Percentiles rank a stretch among this genome's conserved stretches.
phyloP scores from a whole-genome alignment of 2,888 invertebrate species.

The Ochropacha duplaris region DNA sequence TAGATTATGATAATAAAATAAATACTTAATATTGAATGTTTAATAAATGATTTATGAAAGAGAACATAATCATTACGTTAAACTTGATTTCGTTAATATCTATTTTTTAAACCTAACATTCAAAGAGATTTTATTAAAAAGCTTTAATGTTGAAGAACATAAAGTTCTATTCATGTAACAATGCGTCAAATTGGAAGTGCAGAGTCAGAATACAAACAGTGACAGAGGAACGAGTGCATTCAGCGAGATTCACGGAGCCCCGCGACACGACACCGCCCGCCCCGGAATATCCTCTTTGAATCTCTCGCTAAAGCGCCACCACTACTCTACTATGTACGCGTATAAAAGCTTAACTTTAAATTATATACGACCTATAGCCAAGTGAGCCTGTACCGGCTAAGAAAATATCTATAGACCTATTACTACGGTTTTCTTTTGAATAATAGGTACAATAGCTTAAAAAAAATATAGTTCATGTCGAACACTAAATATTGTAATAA shows the following conservation, averaged over 20 bases:
- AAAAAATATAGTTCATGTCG: too few species aligned
- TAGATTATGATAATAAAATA: too few species aligned
- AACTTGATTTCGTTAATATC: too few species aligned
- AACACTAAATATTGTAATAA: too few species aligned
- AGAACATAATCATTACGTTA: too few species aligned
- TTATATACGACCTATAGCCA: not conserved
- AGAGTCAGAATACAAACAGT: conserved; percentile 55
- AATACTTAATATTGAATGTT: too few species aligned
- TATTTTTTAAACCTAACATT: too few species aligned
- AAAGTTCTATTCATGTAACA: conserved; percentile 40
- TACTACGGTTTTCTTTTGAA: not conserved
- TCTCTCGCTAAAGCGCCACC: conserved; percentile 5
- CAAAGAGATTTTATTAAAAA: not conserved
- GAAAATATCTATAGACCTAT: not conserved
- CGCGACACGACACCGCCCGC: conserved; percentile 9
- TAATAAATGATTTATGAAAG: too few species aligned
- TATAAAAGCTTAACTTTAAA: conserved; percentile 8
- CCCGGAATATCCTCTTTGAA: conserved; percentile 26
- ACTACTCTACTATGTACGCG: not conserved
- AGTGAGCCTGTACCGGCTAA: not conserved
- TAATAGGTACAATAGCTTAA: not conserved
- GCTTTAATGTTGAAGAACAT: conserved; percentile 10
- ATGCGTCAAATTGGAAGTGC: conserved; percentile 54
- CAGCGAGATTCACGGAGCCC: conserved; percentile 29
- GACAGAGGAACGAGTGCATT: conserved; percentile 44